phyloP scores from a whole-genome alignment of 2,113 vertebrate genomes.

The Perca fluviatilis region DNA sequence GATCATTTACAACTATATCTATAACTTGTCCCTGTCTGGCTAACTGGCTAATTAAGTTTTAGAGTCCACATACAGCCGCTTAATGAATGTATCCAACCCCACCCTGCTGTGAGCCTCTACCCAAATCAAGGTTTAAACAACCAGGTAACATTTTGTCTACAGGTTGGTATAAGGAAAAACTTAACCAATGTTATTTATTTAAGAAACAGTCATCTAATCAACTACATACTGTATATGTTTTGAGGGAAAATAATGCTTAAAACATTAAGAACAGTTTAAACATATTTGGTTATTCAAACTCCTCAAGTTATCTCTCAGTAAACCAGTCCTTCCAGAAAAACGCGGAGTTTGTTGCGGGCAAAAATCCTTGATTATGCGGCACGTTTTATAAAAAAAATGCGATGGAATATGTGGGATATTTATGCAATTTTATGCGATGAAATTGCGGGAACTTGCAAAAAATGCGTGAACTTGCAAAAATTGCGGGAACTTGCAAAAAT shows the following conservation, averaged over 20 bases:
- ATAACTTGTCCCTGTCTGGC: neutral
- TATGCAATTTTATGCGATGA: too few relatives aligned
- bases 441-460: too few relatives aligned
- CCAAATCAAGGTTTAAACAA: neutral
- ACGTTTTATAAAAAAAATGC: too few relatives aligned
- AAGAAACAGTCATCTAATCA: neutral
- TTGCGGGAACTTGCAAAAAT: too few relatives aligned
- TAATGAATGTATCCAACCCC: neutral
- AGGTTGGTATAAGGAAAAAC: neutral
- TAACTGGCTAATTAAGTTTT: conserved; percentile 8
- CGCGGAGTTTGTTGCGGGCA: too few relatives aligned
- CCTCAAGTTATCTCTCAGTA: conserved; percentile 30
- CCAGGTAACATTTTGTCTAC: neutral
- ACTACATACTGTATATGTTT: neutral
- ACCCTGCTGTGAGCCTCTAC: neutral
- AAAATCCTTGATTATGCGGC: too few relatives aligned
- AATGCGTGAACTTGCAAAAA: too few relatives aligned
- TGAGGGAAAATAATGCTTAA: neutral
- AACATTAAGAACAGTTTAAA: neutral
- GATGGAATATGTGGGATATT: too few relatives aligned
- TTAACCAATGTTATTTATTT: neutral
- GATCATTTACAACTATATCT: neutral
- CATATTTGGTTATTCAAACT: neutral
- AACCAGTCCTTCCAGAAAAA: too few relatives aligned
- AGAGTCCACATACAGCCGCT: neutral